Percentiles rank a stretch among this genome's conserved stretches.
Conservation (phyloP, 2,888 invertebrate genomes). For the Orchesella flavescens region DNA sequence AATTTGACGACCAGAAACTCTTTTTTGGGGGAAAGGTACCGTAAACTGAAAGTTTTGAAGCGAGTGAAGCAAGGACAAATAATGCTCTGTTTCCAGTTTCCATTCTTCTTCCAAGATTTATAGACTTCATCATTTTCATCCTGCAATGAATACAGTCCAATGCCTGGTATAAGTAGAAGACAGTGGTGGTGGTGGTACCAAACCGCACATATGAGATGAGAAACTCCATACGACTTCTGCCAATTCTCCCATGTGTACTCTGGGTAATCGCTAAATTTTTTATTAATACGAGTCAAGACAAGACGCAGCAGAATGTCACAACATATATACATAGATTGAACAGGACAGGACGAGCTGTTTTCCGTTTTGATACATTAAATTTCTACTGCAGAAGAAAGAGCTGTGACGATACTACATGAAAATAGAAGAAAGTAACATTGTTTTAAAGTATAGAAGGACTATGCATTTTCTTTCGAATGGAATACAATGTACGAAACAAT, state of each 20-base stretch:
- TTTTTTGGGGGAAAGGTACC: neutral
- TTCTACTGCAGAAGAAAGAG: too few species aligned
- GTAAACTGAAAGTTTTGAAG: neutral
- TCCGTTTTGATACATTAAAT: too few species aligned
- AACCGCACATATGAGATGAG: too few species aligned
- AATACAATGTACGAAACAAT: too few species aligned
- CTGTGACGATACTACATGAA: neutral
- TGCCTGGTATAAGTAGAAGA: neutral
- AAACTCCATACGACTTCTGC: too few species aligned
- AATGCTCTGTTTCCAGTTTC: too few species aligned
- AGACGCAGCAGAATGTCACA: neutral
- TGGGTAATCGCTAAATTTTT: slow-evolving; percentile 3
- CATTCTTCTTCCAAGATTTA: too few species aligned
- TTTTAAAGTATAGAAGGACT: neutral
- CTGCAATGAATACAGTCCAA: neutral
- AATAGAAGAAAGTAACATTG: neutral
- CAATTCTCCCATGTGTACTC: neutral
- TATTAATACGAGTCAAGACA: neutral
- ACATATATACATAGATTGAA: too few species aligned
- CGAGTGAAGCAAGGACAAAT: neutral
- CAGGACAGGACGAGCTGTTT: too few species aligned
- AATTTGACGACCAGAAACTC: neutral
- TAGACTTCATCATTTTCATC: too few species aligned
- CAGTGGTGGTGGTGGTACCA: too few species aligned
- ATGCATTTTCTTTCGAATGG: too few species aligned